Evolutionary conservation across 2,113 vertebrate genomes (phyloP), one percentile per base, ranked within the genome.

Genomic region (Pedetes capensis): DNA sequence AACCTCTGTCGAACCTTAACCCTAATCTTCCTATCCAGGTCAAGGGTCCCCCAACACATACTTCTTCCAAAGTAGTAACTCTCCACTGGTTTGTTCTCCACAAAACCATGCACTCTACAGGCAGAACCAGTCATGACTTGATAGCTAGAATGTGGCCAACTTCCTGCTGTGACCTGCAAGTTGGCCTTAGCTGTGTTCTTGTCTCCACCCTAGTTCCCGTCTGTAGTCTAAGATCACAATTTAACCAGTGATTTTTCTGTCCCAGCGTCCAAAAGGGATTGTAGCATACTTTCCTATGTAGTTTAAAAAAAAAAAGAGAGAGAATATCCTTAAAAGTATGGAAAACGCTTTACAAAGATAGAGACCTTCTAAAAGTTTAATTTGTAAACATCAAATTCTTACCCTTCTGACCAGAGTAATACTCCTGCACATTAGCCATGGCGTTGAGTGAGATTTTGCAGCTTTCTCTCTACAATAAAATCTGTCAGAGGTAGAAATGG

Each of bases 251-350:
- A 16, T 64, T 39, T 90, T 90, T 94, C 57, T 92, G 61, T 75
- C 29, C 53, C 22, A 42, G 81, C 87, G 84, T 90, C n/a, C 27
- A 68, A 76, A 90, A 94, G 34, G 44, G 29, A 79, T 34, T 89
- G 49, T 3, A 64, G 44, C 66, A 57, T 39, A 53, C 39, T 69
- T 84, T 88, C 63, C 9, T 63, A 75, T 34, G 25, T 57, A 91
- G 64, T 84, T 96, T 95, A 20, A 90, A 94, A 18, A 84, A 42
- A 53, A 93, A 91, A 27, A 84, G 29, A 79, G 87, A 93, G 47
- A 93, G 66, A 61, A 32, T 12, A 86, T 17, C 29, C 51, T 89
- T 64, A 55, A 94, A 86, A 93, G 32, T 57, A 66, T 20, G 27
- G 53, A 47, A 94, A 91, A 68, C 8, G 71, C 32, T 88, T 91